Conservation (phyloP, 2,113 vertebrate genomes). For the Tonatia bakeri region DNA sequence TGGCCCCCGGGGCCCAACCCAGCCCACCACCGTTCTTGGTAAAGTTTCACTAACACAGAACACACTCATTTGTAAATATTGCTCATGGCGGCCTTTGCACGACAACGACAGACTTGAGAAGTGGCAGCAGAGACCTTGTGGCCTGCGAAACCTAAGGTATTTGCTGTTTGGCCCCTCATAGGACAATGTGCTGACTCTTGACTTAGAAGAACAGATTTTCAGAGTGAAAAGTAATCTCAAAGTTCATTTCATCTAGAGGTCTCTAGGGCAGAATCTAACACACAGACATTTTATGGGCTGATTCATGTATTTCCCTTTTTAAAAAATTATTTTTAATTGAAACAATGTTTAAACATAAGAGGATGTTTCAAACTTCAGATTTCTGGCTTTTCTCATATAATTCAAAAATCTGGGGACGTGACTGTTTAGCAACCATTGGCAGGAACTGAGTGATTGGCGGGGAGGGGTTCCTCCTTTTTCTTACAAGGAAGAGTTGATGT, state of each 20-base stretch:
- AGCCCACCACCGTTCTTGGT: not conserved
- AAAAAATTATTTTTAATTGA: not conserved
- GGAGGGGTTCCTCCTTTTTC: not conserved
- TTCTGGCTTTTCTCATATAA: not conserved
- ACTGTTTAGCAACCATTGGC: not conserved
- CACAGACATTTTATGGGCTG: not conserved
- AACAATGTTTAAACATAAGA: not conserved
- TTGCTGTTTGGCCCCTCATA: not conserved
- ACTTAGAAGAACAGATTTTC: not conserved
- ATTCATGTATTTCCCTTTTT: not conserved
- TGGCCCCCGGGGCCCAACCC: not conserved
- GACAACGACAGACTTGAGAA: accelerated
- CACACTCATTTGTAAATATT: not conserved
- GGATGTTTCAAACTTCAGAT: not conserved
- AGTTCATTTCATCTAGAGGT: not conserved
- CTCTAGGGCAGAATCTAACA: not conserved
- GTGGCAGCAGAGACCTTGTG: not conserved
- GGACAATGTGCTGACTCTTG: not conserved
- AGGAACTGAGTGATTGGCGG: no score
- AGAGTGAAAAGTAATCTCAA: not conserved
- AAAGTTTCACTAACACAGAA: not conserved
- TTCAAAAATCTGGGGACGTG: not conserved
- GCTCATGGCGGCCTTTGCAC: not conserved
- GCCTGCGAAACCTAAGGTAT: not conserved
- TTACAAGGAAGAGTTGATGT: not conserved